Base-by-base conservation (phyloP, 2,113 vertebrate genomes). In the Telmatochromis sp. region DNA sequence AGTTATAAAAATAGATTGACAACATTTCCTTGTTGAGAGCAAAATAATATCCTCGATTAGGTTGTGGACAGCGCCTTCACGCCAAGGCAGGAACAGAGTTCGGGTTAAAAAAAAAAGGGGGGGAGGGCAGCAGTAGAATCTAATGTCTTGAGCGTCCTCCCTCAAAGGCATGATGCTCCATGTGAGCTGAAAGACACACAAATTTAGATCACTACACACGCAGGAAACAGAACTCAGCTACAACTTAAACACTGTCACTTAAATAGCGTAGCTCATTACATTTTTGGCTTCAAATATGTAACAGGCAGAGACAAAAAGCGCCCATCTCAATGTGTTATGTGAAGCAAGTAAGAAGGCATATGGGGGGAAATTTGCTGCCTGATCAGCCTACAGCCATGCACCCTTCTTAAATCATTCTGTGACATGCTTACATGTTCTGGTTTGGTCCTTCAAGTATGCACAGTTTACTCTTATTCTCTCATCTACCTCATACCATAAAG, bases 151-250 rank as follows among this genome's bases (percentile, higher is more conserved):
- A 97, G 92, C 94, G 95, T 92, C 96, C 97, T 93, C 98, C 98
- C 97, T 99, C 98, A 96, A 99, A 99, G 94, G 98, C 98, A 84
- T 97, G 98, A 95, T 99, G 98, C 57, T 99, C 98, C 97, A 97
- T 97, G 95, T 99, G 98, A 92, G 98, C 98, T 99, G 96, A 86
- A 95, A 97, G 84, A 95, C 23, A 60, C 96, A 91, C 1, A 89
- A 85, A 37, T 84, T 17, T 81, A 5, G 8, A 31, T 91, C 23
- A 88, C 80, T 37, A 83, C 4, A 73, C 15, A 85, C 1, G 12
- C 65, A 42, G n/a, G 35, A 42, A 21, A 42, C 63, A 42, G n/a
- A 68, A 14, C 65, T 14, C 7, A 23, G 3, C 11, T 4, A 47
- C 79, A 33, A 53, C 4, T 17, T 10, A 31, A 4, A 45, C 5